Evolutionary conservation across 2,113 vertebrate species (phyloP), one percentile per base, ranked within the genome.

Genomic region (Garra rufa): DNA sequence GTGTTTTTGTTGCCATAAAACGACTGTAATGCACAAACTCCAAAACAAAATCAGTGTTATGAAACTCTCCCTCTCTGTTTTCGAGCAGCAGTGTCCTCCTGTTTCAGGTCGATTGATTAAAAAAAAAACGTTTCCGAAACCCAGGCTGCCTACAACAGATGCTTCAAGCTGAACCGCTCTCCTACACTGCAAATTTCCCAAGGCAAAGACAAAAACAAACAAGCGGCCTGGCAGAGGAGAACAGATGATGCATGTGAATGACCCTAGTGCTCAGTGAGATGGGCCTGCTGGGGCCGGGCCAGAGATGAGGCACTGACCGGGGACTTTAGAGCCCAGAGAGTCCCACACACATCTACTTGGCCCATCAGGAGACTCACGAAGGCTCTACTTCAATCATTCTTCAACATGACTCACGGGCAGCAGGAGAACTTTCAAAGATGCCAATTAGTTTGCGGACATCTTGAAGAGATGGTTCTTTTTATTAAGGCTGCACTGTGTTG

Each of bases 181-280:
- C 38, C 77, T 76, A 34, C 61, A 30, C 34, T 24, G 67, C 63
- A 44, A 30, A 78, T 69, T 65, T 76, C 76, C 57, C 59, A 79
- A 46, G 55, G 76, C 48, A 34, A 6, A 87, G 57, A 75, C 43
- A 41, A 67, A 87, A 21, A 85, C 46, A 90, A 89, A 88, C 82
- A 76, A 84, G 77, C 43, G 21, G 73, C 59, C 80, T 78, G 59
- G 78, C 83, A 71, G 80, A 74, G 34, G 81, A 88, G 83, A 76
- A 67, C 76, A 80, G 59, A 82, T 81, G 73, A 81, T 79, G 43
- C 80, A 90, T 85, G 88, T 71, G 82, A 89, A 81, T 85, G 85
- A 90, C 81, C 81, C 65, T 57, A 67, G 59, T 74, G 87, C 86
- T 85, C 89, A 74, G 83, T 80, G 74, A 77, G 89, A 82, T 71